These are phyloP conservation scores for Epizoanthus ramosus DNA, from an alignment of 92 coral and sea anemone species.

Conservation along the genomic window DNA sequence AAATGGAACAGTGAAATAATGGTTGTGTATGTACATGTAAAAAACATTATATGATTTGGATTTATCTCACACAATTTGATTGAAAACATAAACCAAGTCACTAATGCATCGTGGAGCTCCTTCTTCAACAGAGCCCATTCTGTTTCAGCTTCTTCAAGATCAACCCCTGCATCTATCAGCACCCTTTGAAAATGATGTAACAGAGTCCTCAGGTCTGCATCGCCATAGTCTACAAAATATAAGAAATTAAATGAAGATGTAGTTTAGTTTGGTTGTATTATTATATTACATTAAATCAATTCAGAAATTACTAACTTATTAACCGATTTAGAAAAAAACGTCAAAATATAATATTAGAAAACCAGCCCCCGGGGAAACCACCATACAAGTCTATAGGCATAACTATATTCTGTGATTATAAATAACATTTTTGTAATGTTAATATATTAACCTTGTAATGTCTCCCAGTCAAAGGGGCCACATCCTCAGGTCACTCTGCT, in stretches of 20 bases:
- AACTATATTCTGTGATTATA: too few relatives aligned
- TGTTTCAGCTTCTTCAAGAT: slow-evolving; percentile 28
- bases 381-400: too few relatives aligned
- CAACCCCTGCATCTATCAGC: slow-evolving; percentile 35
- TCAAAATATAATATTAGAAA: too few relatives aligned
- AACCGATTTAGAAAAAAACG: too few relatives aligned
- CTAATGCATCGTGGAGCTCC: slow-evolving; percentile 25
- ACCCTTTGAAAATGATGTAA: too few relatives aligned
- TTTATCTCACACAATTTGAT: too few relatives aligned
- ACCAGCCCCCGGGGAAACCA: too few relatives aligned
- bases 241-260: neutral
- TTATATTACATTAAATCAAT: neutral
- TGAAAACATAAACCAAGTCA: neutral
- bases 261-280: too few relatives aligned
- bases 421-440: neutral
- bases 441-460: neutral
- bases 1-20: too few relatives aligned
- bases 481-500: neutral
- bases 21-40: too few relatives aligned
- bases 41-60: too few relatives aligned
- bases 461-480: slow-evolving; percentile 18
- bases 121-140: slow-evolving; percentile 44
- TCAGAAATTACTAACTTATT: neutral
- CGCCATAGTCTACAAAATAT: slow-evolving; percentile 28
- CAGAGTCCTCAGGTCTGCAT: slow-evolving; percentile 32